phyloP scores from a whole-genome alignment of 2,113 vertebrate species.

The Thymallus thymallus region DNA sequence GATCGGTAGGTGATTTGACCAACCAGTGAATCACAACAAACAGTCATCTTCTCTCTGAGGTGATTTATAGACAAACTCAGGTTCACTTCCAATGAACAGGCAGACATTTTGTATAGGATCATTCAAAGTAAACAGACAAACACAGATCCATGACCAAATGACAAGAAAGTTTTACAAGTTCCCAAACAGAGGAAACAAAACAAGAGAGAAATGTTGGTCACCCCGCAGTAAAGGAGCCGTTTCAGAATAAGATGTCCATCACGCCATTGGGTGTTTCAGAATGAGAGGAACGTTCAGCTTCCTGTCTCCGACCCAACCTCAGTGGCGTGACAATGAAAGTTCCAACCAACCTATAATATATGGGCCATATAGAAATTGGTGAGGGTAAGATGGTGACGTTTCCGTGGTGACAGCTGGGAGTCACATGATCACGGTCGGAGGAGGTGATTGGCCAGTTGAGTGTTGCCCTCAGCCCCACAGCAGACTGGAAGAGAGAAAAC shows the following conservation, averaged over 20 bases:
- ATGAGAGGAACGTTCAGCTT: neutral
- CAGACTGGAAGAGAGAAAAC: conserved; percentile 59
- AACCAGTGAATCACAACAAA: neutral
- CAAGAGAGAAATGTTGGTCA: neutral
- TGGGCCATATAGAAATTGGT: too few relatives aligned
- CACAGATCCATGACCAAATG: conserved; percentile 47
- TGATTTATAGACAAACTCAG: conserved; percentile 53
- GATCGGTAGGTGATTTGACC: too few relatives aligned
- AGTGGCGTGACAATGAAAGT: conserved; percentile 9
- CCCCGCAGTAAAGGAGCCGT: conserved; percentile 2
- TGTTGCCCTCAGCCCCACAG: conserved; percentile 71
- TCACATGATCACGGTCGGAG: conserved; percentile 24
- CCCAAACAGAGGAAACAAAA: neutral
- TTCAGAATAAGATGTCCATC: neutral
- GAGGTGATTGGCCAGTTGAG: conserved; percentile 6
- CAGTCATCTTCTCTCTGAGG: neutral
- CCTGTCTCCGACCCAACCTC: conserved; percentile 15
- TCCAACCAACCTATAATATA: neutral
- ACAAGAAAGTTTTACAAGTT: conserved; percentile 12
- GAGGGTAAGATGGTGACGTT: conserved; percentile 21
- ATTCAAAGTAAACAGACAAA: neutral
- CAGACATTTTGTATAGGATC: neutral
- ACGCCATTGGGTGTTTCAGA: neutral
- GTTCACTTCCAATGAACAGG: neutral
- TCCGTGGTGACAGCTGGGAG: conserved; percentile 9